Evolutionary conservation across 2,888 invertebrate species (phyloP).

Genomic region (Neoscelio sp.): DNA sequence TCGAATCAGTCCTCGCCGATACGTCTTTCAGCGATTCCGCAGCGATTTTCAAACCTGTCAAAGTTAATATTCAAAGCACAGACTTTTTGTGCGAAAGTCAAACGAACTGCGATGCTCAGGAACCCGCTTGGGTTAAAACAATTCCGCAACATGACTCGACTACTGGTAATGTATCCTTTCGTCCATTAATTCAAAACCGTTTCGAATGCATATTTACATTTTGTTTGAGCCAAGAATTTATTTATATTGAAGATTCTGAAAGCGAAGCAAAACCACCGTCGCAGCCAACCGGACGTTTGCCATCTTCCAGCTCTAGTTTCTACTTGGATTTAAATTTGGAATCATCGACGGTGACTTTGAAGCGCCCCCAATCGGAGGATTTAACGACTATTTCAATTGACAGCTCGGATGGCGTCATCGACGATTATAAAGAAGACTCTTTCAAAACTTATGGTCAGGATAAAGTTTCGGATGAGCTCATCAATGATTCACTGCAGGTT

Average conservation of each 20-base stretch:
- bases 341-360: constrained; percentile 86
- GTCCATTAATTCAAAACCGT: too few species aligned
- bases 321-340: constrained; percentile 87
- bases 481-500: constrained; percentile 79
- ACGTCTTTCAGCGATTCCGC: constrained; percentile 83
- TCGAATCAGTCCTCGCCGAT: constrained; percentile 86
- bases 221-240: too few species aligned
- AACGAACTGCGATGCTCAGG: constrained; percentile 84
- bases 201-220: too few species aligned
- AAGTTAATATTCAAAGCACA: constrained; percentile 78
- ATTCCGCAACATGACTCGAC: constrained; percentile 84
- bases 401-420: constrained; percentile 72
- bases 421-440: constrained; percentile 76
- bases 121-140: constrained; percentile 88
- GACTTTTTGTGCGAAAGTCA: constrained; percentile 82
- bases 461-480: constrained; percentile 80
- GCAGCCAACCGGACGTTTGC: constrained; percentile 81
- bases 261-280: constrained; percentile 77
- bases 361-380: constrained; percentile 82
- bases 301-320: constrained; percentile 85
- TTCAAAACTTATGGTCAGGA: constrained; percentile 73
- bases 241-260: constrained; percentile 79
- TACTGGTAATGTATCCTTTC: constrained; percentile 77
- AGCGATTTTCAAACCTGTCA: constrained; percentile 83
- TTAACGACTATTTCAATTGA: constrained; percentile 77